These are phyloP conservation scores for Neuroscelio doddi DNA, from an alignment of 2,888 invertebrate species.

Conservation along the genomic window DNA sequence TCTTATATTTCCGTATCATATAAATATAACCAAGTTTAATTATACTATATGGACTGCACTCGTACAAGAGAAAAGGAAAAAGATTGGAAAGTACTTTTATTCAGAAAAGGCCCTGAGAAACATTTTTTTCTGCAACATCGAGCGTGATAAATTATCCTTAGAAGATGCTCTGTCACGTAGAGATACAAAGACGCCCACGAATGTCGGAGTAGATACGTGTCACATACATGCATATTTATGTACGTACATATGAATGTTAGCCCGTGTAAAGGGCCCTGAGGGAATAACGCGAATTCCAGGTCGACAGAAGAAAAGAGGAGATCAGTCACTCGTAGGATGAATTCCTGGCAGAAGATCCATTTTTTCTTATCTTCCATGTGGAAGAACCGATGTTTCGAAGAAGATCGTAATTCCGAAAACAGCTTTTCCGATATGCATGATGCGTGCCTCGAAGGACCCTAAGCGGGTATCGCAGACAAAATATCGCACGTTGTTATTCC, in stretches of 20 bases:
- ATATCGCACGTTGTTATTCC: conserved; percentile 62
- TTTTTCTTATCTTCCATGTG: not conserved
- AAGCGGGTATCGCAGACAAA: conserved; percentile 18
- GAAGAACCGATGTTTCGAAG: not conserved
- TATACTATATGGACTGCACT: no score
- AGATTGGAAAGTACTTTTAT: no score
- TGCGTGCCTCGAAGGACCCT: conserved; percentile 18
- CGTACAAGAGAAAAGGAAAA: no score
- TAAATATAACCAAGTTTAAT: no score
- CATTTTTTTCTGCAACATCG: conserved; percentile 16
- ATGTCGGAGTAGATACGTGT: conserved; percentile 17
- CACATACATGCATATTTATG: conserved; percentile 12
- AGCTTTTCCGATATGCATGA: conserved; percentile 23
- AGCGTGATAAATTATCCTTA: conserved; percentile 32
- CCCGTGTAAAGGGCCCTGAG: not conserved
- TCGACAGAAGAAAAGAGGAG: not conserved
- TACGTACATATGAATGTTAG: conserved; percentile 11
- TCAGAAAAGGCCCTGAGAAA: not conserved
- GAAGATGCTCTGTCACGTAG: conserved; percentile 26
- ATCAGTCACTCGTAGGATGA: not conserved
- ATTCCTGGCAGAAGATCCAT: not conserved
- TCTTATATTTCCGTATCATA: no score
- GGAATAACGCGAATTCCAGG: not conserved
- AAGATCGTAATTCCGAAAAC: conserved; percentile 31
- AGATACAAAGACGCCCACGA: conserved; percentile 14